Percentiles rank a stretch among this genome's conserved stretches.
Evolutionary conservation across 2,888 invertebrate genomes (phyloP).

Genomic region (Allygus modestus): DNA sequence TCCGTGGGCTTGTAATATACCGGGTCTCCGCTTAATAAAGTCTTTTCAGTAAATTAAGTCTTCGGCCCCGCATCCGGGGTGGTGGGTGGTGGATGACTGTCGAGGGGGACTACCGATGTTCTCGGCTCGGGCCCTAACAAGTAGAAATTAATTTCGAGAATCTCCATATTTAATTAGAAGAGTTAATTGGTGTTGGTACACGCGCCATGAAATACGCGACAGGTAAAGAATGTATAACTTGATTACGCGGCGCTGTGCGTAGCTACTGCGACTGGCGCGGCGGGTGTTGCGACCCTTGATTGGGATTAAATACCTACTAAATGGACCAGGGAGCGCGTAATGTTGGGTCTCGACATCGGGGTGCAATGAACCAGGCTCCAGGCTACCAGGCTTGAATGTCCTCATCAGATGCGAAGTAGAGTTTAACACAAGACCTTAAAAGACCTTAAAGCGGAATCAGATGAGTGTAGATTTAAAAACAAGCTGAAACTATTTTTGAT

Average conservation of each 20-base stretch:
- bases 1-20: conserved; percentile 36
- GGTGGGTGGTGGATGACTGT: background rate
- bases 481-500: too few relatives aligned
- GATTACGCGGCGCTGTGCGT: background rate
- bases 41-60: conserved; percentile 29
- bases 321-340: background rate
- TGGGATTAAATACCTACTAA: conserved; percentile 19
- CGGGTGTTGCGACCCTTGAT: background rate
- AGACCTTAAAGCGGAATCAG: too few relatives aligned
- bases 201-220: conserved; percentile 26
- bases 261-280: background rate
- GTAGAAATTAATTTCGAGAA: conserved; percentile 54
- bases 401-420: too few relatives aligned
- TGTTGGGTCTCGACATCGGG: background rate
- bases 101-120: background rate
- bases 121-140: background rate
- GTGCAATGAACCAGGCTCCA: too few relatives aligned
- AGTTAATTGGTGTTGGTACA: conserved; percentile 33
- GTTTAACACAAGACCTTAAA: too few relatives aligned
- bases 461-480: too few relatives aligned
- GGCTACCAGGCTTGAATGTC: too few relatives aligned
- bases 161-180: conserved; percentile 58
- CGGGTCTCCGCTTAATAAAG: conserved; percentile 47
- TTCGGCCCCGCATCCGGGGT: conserved; percentile 1
- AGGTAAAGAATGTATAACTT: conserved; percentile 46